Conservation (phyloP, 2,797 vertebrate genomes). For the Furcifer pardalis region DNA sequence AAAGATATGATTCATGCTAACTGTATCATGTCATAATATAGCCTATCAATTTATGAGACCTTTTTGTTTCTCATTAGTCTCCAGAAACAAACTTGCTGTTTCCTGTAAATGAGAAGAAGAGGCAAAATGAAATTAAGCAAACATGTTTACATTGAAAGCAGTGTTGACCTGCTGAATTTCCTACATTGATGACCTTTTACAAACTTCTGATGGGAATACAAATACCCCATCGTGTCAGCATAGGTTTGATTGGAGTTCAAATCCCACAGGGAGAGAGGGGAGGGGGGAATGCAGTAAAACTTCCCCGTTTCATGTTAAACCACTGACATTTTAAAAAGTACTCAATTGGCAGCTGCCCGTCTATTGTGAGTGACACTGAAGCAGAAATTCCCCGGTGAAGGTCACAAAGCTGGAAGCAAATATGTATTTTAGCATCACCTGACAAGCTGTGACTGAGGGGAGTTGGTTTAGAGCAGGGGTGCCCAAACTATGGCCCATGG, state of each 20-base stretch:
- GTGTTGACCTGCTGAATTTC: slow-evolving; percentile 6
- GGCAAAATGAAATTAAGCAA: background rate
- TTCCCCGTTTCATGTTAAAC: slow-evolving; percentile 70
- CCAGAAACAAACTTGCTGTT: background rate
- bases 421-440: slow-evolving; percentile 37
- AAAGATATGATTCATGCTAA: background rate
- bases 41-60: background rate
- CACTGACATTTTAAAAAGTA: slow-evolving; percentile 77
- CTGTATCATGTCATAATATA: too few relatives aligned
- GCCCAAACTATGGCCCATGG: too few relatives aligned
- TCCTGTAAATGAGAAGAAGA: slow-evolving; percentile 23
- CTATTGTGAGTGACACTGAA: slow-evolving; percentile 54
- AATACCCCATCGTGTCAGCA: slow-evolving; percentile 28
- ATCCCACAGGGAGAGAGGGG: slow-evolving; percentile 25
- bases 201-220: slow-evolving; percentile 60
- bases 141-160: background rate
- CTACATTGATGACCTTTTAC: slow-evolving; percentile 57
- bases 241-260: slow-evolving; percentile 59
- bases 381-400: slow-evolving; percentile 66
- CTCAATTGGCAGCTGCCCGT: slow-evolving; percentile 60
- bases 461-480: background rate
- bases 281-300: slow-evolving; percentile 61
- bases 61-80: background rate
- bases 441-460: background rate
- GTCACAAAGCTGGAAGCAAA: slow-evolving; percentile 61